Conservation (phyloP, 1,140 invertebrate genomes). For the Helicorthomorpha holstii region DNA sequence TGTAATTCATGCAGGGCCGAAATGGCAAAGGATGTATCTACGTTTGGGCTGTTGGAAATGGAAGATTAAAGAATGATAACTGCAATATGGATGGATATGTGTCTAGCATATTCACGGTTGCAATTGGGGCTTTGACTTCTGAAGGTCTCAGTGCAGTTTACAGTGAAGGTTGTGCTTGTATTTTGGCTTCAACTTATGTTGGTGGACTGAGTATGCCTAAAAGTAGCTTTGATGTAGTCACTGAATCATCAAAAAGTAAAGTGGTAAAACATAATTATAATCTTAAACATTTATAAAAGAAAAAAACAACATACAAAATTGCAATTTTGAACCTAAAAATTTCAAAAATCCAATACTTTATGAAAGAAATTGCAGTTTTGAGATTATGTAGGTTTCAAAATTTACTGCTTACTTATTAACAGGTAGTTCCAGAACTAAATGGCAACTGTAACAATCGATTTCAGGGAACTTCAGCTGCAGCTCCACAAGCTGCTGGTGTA, state of each 20-base stretch:
- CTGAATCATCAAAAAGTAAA: too few relatives aligned
- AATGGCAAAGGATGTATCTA: constrained; percentile 25
- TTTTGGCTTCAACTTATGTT: constrained; percentile 26
- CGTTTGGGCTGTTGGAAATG: constrained; percentile 33
- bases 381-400: constrained; percentile 6
- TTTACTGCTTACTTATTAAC: too few relatives aligned
- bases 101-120: constrained; percentile 24
- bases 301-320: too few relatives aligned
- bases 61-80: constrained; percentile 25
- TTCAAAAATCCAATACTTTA: too few relatives aligned
- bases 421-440: constrained; percentile 19
- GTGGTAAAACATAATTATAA: too few relatives aligned
- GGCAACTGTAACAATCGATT: constrained; percentile 16
- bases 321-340: too few relatives aligned
- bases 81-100: constrained; percentile 32
- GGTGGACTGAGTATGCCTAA: too few relatives aligned
- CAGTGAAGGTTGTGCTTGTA: constrained; percentile 27
- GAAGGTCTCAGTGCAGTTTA: constrained; percentile 24
- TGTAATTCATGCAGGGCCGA: constrained; percentile 20
- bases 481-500: constrained; percentile 37
- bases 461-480: constrained; percentile 36
- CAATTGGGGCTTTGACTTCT: constrained; percentile 24
- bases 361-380: background rate
- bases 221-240: too few relatives aligned
- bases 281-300: too few relatives aligned